Conservation (phyloP, 2,888 invertebrate species). For the Oxyteleia sp. region DNA sequence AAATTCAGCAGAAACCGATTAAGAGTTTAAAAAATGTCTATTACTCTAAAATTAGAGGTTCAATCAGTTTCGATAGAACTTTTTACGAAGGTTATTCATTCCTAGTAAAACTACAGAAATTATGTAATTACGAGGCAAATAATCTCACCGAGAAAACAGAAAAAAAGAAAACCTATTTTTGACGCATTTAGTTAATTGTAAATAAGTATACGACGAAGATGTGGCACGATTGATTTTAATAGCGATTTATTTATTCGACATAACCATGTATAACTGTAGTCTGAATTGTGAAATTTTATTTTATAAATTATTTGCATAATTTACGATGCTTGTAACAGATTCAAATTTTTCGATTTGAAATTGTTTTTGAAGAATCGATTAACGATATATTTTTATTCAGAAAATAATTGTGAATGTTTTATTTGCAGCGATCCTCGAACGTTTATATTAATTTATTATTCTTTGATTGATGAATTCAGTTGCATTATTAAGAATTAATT, state of each 20-base stretch:
- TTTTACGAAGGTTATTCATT: neutral
- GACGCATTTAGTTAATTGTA: slow-evolving; percentile 56
- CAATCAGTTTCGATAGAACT: too few relatives aligned
- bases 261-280: slow-evolving; percentile 1
- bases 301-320: slow-evolving; percentile 26
- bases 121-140: neutral
- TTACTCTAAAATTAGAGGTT: too few relatives aligned
- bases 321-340: neutral
- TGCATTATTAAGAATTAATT: too few relatives aligned
- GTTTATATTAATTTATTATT: too few relatives aligned
- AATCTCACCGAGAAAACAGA: neutral
- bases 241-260: slow-evolving; percentile 44
- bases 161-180: slow-evolving; percentile 32
- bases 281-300: slow-evolving; percentile 12
- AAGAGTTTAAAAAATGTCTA: too few relatives aligned
- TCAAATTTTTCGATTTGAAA: slow-evolving; percentile 4
- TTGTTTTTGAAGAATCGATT: slow-evolving; percentile 50
- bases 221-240: slow-evolving; percentile 33
- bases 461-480: too few relatives aligned
- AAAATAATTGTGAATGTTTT: neutral
- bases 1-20: too few relatives aligned
- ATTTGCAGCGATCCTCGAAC: too few relatives aligned
- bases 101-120: neutral
- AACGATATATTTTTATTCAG: slow-evolving; percentile 63
- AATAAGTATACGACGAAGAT: slow-evolving; percentile 30